Evolutionary conservation across 1,140 invertebrate species (phyloP).

Genomic region (Diorhabda carinulata): DNA sequence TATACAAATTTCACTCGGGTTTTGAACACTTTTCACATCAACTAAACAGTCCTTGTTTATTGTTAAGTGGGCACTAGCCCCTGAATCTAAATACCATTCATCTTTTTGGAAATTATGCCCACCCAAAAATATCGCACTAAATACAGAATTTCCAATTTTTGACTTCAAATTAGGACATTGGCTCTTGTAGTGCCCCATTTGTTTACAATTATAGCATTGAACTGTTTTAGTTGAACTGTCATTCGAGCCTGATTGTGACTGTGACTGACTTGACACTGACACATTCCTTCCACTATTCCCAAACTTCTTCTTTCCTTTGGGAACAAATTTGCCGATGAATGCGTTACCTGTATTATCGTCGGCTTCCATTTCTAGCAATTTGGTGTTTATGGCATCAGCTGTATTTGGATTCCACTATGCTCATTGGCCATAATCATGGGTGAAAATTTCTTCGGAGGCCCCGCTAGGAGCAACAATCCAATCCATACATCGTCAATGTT

Average conservation of each 20-base stretch:
- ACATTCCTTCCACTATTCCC: not conserved
- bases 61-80: no score
- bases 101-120: no score
- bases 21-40: no score
- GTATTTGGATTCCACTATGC: not conserved
- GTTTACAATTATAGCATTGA: constrained; percentile 17
- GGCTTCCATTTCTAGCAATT: not conserved
- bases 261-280: not conserved
- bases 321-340: not conserved
- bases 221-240: not conserved
- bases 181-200: constrained; percentile 19
- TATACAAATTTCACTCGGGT: no score
- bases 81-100: no score
- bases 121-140: no score
- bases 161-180: constrained; percentile 10
- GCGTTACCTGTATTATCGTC: not conserved
- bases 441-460: not conserved
- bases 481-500: not conserved
- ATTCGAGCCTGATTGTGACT: no score
- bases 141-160: no score
- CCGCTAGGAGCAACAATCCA: not conserved
- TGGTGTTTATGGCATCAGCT: not conserved
- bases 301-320: not conserved
- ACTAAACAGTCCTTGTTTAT: no score
- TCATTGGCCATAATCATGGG: not conserved